A percentile compares a stretch with the other conserved stretches of the same genome.
These are phyloP conservation scores for Spilarctia lutea DNA, from an alignment of 2,888 invertebrate species.

Conservation along the genomic window DNA sequence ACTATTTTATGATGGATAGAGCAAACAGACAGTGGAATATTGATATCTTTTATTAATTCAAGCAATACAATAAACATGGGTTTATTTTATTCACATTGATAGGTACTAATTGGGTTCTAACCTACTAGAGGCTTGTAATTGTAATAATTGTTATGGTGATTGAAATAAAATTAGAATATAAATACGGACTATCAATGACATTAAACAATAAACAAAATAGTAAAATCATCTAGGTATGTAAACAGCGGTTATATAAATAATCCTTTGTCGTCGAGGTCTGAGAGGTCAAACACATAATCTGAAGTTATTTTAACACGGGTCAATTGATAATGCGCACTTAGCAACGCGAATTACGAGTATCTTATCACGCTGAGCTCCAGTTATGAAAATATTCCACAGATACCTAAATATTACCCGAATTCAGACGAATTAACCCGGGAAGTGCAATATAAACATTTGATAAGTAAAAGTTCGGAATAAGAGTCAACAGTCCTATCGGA, in stretches of 20 bases:
- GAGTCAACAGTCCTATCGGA: neutral
- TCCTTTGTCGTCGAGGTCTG: conserved; percentile 23
- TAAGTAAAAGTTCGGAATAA: neutral
- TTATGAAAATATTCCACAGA: conserved; percentile 50
- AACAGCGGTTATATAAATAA: conserved; percentile 15
- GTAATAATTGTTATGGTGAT: neutral
- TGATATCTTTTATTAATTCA: neutral
- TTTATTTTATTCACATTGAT: neutral
- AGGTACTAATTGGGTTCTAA: neutral
- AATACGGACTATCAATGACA: neutral
- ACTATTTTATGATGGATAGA: neutral
- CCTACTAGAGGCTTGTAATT: neutral
- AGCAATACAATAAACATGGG: neutral
- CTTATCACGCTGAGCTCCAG: conserved; percentile 56
- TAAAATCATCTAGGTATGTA: conserved; percentile 25
- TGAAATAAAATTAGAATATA: conserved; percentile 6
- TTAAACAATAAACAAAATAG: conserved; percentile 4
- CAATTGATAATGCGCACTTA: conserved; percentile 50
- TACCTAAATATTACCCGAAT: conserved; percentile 42
- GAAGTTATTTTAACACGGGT: conserved; percentile 41
- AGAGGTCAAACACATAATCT: conserved; percentile 28
- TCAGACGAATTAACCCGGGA: conserved; percentile 53
- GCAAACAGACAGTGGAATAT: neutral
- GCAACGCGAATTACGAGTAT: conserved; percentile 60
- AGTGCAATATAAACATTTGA: conserved; percentile 41